These are phyloP conservation scores for Lymantria dispar DNA, from an alignment of 2,888 invertebrate genomes.

Conservation along the genomic window DNA sequence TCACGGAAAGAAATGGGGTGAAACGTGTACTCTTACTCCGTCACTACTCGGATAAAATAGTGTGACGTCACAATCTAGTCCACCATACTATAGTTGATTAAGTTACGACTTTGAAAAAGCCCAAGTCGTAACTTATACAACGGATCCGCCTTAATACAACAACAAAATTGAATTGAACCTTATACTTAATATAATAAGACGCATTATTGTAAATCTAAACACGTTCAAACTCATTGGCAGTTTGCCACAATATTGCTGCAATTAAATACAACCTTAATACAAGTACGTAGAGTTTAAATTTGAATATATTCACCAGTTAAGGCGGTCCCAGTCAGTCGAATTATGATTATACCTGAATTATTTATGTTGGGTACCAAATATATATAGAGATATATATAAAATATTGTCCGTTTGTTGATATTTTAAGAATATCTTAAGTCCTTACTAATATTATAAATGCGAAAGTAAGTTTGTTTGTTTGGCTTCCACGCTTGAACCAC, in stretches of 20 bases:
- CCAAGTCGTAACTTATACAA: neutral
- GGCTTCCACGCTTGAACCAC: no score
- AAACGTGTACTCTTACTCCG: no score
- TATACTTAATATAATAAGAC: neutral
- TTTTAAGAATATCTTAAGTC: no score
- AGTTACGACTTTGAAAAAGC: no score
- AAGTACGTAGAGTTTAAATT: neutral
- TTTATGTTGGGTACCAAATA: neutral
- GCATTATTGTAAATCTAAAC: neutral
- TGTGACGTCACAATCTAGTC: no score
- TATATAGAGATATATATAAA: no score
- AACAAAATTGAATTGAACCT: neutral
- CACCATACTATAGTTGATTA: no score
- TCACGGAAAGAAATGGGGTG: no score
- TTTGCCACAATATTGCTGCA: neutral
- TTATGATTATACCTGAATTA: neutral
- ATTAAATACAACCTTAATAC: neutral
- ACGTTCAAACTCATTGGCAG: neutral
- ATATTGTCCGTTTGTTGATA: no score
- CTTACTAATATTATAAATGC: no score
- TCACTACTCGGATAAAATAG: no score
- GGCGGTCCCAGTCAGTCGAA: neutral
- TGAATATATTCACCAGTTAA: neutral
- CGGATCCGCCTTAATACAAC: neutral
- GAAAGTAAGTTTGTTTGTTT: no score